A percentile compares a stretch with the other conserved stretches of the same genome.
phyloP scores from a whole-genome alignment of 2,797 vertebrate species.

The Lophius americanus region DNA sequence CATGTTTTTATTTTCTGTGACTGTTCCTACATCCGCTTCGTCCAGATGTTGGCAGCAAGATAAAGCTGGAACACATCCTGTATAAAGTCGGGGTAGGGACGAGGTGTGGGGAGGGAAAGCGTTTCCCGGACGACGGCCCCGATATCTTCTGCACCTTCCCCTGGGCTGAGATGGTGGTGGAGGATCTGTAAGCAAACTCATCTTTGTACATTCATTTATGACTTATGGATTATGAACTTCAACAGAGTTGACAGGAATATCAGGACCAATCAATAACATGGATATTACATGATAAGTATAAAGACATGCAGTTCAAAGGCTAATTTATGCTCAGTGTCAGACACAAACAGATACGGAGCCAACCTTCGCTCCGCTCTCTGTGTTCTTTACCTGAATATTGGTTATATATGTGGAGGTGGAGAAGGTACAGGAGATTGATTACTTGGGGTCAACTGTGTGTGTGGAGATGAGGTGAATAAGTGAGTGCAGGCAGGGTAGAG shows the following conservation, averaged over 20 bases:
- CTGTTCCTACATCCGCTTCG: not conserved
- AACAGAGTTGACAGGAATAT: not conserved
- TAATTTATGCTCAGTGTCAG: too few species aligned
- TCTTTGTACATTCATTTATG: too few species aligned
- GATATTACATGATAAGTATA: not conserved
- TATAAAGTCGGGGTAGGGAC: slow-evolving; percentile 74
- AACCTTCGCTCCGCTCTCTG: too few species aligned
- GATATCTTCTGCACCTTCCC: slow-evolving; percentile 68
- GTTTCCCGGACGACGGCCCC: slow-evolving; percentile 59
- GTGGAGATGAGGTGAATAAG: too few species aligned
- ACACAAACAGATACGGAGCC: too few species aligned
- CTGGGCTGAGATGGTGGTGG: slow-evolving; percentile 75
- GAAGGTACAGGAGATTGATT: too few species aligned
- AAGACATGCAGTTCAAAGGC: too few species aligned
- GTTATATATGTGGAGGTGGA: too few species aligned
- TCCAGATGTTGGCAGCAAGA: slow-evolving; percentile 59
- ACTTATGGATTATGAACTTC: too few species aligned
- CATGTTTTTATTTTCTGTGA: not conserved
- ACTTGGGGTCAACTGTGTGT: too few species aligned
- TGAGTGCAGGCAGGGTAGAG: too few species aligned
- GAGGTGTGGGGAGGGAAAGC: slow-evolving; percentile 66
- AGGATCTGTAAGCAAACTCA: slow-evolving; percentile 68
- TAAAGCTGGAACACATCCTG: slow-evolving; percentile 70
- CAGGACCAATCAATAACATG: not conserved
- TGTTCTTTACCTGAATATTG: too few species aligned